Evolutionary conservation across 2,113 vertebrate genomes (phyloP).

Genomic region (Dryoscopus gambensis): DNA sequence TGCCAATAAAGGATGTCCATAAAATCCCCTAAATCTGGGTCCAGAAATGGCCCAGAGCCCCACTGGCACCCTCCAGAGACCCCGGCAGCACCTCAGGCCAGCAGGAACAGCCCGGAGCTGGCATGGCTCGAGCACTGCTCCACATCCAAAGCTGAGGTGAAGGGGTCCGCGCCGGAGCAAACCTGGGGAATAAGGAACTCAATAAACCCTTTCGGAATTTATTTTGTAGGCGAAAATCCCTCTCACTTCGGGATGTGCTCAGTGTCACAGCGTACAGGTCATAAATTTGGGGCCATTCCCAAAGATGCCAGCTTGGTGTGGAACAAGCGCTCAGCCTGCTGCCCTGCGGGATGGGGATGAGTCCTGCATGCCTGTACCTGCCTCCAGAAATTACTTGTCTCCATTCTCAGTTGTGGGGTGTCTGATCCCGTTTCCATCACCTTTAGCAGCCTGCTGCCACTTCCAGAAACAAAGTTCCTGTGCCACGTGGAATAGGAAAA

Average conservation of each 20-base stretch:
- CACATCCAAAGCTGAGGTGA: neutral
- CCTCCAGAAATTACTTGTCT: neutral
- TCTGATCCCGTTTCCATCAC: neutral
- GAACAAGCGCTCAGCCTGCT: neutral
- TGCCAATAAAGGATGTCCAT: fast-evolving
- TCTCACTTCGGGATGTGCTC: neutral
- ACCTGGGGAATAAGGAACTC: neutral
- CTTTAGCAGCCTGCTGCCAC: neutral
- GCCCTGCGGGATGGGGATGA: neutral
- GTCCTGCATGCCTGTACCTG: fast-evolving
- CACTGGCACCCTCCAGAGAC: neutral
- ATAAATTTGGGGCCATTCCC: neutral
- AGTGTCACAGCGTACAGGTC: neutral
- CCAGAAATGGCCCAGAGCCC: neutral
- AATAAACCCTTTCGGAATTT: neutral
- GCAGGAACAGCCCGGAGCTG: neutral
- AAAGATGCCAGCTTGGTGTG: neutral
- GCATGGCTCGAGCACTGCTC: neutral
- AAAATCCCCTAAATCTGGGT: neutral
- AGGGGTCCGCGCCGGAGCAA: neutral
- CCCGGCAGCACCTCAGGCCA: neutral
- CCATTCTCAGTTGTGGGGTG: neutral
- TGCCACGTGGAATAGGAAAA: neutral
- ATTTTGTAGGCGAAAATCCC: neutral
- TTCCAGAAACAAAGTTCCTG: neutral